These are phyloP conservation scores for Micromesistius poutassou DNA, from an alignment of 2,797 vertebrate species.

Conservation along the genomic window DNA sequence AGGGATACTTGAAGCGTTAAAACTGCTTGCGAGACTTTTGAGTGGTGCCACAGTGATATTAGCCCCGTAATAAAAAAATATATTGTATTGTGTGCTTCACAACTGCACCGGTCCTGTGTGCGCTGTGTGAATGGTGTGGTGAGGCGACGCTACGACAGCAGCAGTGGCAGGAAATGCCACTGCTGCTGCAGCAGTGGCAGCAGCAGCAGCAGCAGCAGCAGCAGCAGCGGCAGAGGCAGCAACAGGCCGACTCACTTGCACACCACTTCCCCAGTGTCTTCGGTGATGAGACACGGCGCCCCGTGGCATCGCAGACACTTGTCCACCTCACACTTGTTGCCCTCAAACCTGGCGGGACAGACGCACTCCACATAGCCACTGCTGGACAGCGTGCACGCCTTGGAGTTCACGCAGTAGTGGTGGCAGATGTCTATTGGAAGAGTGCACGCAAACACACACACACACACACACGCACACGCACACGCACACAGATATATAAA, in stretches of 20 bases:
- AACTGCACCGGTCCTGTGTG: no score
- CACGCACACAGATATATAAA: neutral
- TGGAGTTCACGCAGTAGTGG: conserved; percentile 94
- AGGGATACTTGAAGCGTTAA: neutral
- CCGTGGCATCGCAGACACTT: conserved; percentile 90
- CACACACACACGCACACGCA: neutral
- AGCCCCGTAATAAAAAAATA: no score
- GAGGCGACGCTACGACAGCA: no score
- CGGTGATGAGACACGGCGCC: conserved; percentile 86
- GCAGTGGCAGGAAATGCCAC: no score
- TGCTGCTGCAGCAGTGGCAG: no score
- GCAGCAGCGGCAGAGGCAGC: no score
- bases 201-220: no score
- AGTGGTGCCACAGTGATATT: neutral
- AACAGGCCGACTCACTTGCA: conserved; percentile 87
- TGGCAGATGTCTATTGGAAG: conserved; percentile 80
- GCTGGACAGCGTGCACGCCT: conserved; percentile 86
- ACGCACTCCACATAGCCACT: conserved; percentile 90
- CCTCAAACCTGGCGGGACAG: conserved; percentile 88
- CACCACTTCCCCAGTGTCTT: conserved; percentile 82
- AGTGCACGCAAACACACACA: conserved; percentile 5
- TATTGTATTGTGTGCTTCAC: no score
- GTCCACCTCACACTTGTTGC: conserved; percentile 91
- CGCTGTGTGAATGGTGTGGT: no score
- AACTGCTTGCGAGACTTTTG: neutral